These are phyloP conservation scores for Drosophila birchii DNA, from an alignment of 2,888 invertebrate genomes.

Conservation along the genomic window DNA sequence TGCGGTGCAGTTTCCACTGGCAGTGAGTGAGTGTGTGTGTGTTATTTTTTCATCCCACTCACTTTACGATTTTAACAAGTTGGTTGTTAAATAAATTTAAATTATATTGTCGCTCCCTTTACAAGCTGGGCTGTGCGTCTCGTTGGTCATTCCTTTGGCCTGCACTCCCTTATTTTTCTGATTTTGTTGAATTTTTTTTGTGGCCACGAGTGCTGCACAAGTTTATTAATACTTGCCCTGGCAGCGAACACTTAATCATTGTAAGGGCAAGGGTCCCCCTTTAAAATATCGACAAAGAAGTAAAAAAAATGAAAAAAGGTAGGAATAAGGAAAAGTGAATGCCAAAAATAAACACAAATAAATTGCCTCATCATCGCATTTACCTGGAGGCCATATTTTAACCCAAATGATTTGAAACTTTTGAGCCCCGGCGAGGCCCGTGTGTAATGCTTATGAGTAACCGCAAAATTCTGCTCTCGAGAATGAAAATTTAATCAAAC, in stretches of 20 bases:
- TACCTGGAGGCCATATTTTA: constrained; percentile 43
- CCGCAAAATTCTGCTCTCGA: constrained; percentile 17
- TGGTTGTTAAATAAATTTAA: constrained; percentile 80
- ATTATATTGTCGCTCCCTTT: constrained; percentile 67
- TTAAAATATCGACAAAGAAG: constrained; percentile 43
- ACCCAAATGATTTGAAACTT: constrained; percentile 40
- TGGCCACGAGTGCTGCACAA: constrained; percentile 46
- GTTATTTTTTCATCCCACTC: constrained; percentile 17
- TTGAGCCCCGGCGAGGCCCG: constrained; percentile 20
- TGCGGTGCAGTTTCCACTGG: constrained; percentile 55
- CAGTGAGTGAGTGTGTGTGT: constrained; percentile 13
- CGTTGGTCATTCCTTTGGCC: constrained; percentile 58
- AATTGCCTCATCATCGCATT: constrained; percentile 49
- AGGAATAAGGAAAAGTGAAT: constrained; percentile 17
- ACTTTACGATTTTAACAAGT: constrained; percentile 74
- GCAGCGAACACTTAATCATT: constrained; percentile 67
- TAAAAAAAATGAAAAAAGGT: constrained; percentile 31
- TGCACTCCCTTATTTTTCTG: constrained; percentile 4
- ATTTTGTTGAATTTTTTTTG: background rate
- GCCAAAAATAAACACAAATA: constrained; percentile 44
- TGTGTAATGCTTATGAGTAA: constrained; percentile 15
- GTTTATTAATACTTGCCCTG: constrained; percentile 60
- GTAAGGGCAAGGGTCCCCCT: constrained; percentile 24
- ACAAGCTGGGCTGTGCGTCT: constrained; percentile 32
- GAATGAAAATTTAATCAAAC: constrained; percentile 36